Evolutionary conservation across 2,113 vertebrate species (phyloP).

Genomic region (Siniperca chuatsi): DNA sequence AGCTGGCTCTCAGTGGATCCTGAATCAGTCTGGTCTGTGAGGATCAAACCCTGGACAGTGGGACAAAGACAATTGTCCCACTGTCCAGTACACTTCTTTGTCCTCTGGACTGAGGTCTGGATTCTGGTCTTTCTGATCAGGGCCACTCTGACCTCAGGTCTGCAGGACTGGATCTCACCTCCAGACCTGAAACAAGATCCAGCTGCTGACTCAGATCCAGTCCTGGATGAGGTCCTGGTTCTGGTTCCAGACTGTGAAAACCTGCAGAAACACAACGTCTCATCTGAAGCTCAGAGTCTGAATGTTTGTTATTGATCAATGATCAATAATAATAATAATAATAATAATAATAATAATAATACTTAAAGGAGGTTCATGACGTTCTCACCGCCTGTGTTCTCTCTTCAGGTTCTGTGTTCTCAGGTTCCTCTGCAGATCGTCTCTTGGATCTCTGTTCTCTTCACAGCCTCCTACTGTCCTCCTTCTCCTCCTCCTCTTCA

Average conservation of each 20-base stretch:
- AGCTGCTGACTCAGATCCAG: not conserved
- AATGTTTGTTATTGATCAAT: not conserved
- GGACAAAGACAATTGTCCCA: no score
- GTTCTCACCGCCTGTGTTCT: constrained; percentile 20
- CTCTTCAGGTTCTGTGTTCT: not conserved
- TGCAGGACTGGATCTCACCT: constrained; percentile 4
- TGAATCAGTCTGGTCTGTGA: not conserved
- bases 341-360: not conserved
- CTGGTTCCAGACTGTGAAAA: not conserved
- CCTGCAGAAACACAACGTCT: constrained; percentile 1
- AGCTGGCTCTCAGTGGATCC: not conserved
- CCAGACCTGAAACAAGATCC: not conserved
- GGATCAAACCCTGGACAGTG: not conserved
- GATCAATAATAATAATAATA: not conserved
- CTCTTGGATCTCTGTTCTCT: constrained; percentile 36
- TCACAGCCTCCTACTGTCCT: not conserved
- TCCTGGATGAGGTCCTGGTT: not conserved
- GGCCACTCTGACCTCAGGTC: constrained; percentile 40
- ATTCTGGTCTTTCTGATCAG: constrained; percentile 38
- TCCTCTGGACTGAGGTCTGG: not conserved
- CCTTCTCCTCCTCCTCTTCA: not conserved
- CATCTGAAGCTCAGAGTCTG: not conserved
- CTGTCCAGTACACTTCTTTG: no score
- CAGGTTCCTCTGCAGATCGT: not conserved
- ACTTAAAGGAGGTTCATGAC: no score